These are phyloP conservation scores for Odontocolon sp. DNA, from an alignment of 2,888 invertebrate genomes.

Conservation along the genomic window DNA sequence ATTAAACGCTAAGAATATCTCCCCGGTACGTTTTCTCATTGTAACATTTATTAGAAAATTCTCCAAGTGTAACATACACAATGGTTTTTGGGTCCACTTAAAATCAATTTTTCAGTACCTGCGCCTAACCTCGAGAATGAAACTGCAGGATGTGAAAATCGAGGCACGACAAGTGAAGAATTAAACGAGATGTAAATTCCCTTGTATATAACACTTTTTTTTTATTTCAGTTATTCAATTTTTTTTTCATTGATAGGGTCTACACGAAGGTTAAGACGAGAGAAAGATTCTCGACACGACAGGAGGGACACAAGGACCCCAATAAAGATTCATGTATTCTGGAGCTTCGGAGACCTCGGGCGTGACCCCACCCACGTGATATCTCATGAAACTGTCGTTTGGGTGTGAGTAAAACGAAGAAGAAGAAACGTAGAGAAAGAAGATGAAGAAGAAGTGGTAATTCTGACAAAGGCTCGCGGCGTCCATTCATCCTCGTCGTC, in stretches of 20 bases:
- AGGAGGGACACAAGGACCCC: slow-evolving; percentile 60
- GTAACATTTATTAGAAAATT: too few species aligned
- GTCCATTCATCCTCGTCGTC: slow-evolving; percentile 52
- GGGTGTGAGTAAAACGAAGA: slow-evolving; percentile 18
- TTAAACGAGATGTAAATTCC: slow-evolving; percentile 31
- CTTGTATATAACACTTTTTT: slow-evolving; percentile 1
- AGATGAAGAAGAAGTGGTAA: slow-evolving; percentile 45
- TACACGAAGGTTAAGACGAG: slow-evolving; percentile 56
- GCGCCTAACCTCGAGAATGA: neutral
- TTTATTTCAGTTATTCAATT: slow-evolving; percentile 6
- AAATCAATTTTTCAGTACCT: neutral
- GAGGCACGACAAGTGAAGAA: slow-evolving; percentile 9
- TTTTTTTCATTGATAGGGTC: slow-evolving; percentile 11
- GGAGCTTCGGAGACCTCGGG: slow-evolving; percentile 39
- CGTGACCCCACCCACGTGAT: slow-evolving; percentile 52
- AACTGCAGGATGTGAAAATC: neutral
- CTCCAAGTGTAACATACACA: too few species aligned
- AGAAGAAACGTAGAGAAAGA: neutral
- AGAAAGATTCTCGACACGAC: slow-evolving; percentile 61
- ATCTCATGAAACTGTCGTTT: slow-evolving; percentile 52
- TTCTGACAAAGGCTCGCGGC: slow-evolving; percentile 54
- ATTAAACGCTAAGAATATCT: too few species aligned
- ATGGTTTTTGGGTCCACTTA: too few species aligned
- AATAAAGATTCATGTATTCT: slow-evolving; percentile 73
- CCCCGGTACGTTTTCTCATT: too few species aligned